Percentiles rank a stretch among this genome's conserved stretches.
Evolutionary conservation across 92 coral and sea anemone genomes (phyloP).

Genomic region (Porites rus): DNA sequence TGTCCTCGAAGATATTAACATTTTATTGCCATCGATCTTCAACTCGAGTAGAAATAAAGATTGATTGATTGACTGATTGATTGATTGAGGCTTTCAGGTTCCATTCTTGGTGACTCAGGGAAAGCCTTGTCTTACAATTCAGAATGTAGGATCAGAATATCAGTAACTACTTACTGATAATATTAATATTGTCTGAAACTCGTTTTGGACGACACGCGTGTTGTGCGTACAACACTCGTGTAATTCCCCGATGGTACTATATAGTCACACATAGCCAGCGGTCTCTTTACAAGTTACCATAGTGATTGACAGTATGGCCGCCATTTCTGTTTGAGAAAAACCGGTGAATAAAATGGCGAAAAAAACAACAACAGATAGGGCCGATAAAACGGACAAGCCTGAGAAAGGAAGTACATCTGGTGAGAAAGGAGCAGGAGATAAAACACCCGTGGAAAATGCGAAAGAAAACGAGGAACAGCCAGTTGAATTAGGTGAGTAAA

Average conservation of each 20-base stretch:
- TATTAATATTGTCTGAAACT: too few relatives aligned
- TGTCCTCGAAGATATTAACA: too few relatives aligned
- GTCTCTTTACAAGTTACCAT: conserved; percentile 15
- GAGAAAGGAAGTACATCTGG: conserved; percentile 78
- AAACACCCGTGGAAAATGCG: conserved; percentile 81
- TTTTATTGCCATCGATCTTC: neutral
- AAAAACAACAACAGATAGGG: conserved; percentile 72
- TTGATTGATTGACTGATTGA: neutral
- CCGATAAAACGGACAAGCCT: conserved; percentile 70
- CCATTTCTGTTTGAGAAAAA: neutral
- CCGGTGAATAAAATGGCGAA: conserved; percentile 68
- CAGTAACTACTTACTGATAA: too few relatives aligned
- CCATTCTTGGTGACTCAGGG: neutral
- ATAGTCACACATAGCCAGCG: too few relatives aligned
- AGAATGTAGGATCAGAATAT: neutral
- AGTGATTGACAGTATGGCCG: conserved; percentile 43
- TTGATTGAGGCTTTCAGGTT: neutral
- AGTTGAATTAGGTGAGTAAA: conserved; percentile 25
- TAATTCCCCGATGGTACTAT: too few relatives aligned
- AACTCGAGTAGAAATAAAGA: neutral
- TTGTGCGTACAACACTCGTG: too few relatives aligned
- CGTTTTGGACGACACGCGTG: too few relatives aligned
- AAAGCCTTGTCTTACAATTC: neutral
- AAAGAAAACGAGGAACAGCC: conserved; percentile 63
- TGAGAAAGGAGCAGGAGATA: conserved; percentile 82